phyloP scores from a whole-genome alignment of 2,888 invertebrate genomes.

The Gasteruption jaculator region DNA sequence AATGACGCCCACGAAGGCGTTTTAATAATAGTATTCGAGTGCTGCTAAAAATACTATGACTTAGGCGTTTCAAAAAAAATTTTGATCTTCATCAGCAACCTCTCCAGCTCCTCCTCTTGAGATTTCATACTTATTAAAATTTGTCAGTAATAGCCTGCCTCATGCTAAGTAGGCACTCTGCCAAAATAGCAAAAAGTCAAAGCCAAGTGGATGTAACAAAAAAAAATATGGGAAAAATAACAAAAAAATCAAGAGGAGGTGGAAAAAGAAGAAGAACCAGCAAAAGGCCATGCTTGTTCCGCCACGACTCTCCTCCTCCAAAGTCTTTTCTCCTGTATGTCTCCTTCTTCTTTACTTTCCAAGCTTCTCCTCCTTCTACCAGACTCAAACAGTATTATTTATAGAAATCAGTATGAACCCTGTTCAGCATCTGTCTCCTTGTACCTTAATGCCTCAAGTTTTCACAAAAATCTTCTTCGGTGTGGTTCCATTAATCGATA shows the following conservation, averaged over 20 bases:
- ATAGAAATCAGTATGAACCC: slow-evolving; percentile 48
- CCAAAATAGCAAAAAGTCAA: slow-evolving; percentile 41
- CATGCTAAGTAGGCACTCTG: slow-evolving; percentile 28
- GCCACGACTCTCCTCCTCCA: slow-evolving; percentile 27
- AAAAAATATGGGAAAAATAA: no score
- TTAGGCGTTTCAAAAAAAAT: no score
- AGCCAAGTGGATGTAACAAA: slow-evolving; percentile 31
- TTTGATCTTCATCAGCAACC: no score
- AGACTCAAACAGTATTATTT: slow-evolving; percentile 43
- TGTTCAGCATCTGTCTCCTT: slow-evolving; percentile 43
- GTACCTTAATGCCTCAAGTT: slow-evolving; percentile 33
- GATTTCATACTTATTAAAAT: slow-evolving; percentile 15
- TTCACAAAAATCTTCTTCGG: no score
- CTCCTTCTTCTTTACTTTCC: slow-evolving; percentile 24
- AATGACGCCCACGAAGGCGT: slow-evolving; percentile 27
- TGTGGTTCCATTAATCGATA: no score
- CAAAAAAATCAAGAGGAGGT: no score
- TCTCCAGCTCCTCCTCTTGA: no score
- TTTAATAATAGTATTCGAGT: slow-evolving; percentile 28
- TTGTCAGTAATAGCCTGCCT: slow-evolving; percentile 12
- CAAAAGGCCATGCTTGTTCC: no score
- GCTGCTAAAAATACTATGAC: slow-evolving; percentile 8
- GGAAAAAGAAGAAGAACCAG: no score
- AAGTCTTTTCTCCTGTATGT: slow-evolving; percentile 22
- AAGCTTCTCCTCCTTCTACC: slow-evolving; percentile 31